These are phyloP conservation scores for Polyodon spathula DNA, from an alignment of 2,113 vertebrate genomes.

Conservation along the genomic window DNA sequence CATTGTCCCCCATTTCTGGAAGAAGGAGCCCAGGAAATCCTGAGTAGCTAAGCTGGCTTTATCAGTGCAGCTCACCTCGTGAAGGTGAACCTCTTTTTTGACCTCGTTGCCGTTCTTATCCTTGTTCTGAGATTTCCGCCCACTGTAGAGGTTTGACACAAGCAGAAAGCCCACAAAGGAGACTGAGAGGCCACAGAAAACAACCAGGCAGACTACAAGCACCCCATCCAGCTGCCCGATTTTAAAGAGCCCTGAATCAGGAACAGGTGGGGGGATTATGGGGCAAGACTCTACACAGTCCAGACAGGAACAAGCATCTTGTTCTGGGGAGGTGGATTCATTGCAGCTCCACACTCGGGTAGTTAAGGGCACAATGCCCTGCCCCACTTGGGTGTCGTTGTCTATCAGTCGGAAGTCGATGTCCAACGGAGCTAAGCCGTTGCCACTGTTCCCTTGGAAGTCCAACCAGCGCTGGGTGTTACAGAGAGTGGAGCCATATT, in stretches of 20 bases:
- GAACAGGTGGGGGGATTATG: neutral
- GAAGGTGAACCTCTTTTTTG: conserved; percentile 20
- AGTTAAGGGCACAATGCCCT: conserved; percentile 43
- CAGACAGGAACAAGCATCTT: conserved; percentile 66
- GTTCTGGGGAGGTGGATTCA: conserved; percentile 9
- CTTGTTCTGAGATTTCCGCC: neutral
- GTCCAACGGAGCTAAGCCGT: conserved; percentile 78
- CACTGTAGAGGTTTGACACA: accelerated
- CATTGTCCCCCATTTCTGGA: conserved; percentile 62
- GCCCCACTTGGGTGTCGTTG: conserved; percentile 15
- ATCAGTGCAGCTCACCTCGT: conserved; percentile 30
- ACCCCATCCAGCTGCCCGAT: conserved; percentile 42
- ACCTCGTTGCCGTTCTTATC: conserved; percentile 26
- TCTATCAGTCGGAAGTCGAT: conserved; percentile 63
- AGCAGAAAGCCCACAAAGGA: conserved; percentile 22
- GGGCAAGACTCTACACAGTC: conserved; percentile 72
- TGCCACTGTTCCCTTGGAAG: conserved; percentile 80
- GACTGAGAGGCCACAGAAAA: conserved; percentile 36
- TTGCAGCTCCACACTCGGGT: conserved; percentile 44
- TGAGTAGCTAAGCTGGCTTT: conserved; percentile 43
- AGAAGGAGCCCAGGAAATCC: conserved; percentile 42
- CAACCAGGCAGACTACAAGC: conserved; percentile 46
- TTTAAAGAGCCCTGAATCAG: conserved; percentile 39
- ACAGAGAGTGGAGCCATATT: conserved; percentile 69
- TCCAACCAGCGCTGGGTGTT: conserved; percentile 78